Evolutionary conservation across 2,888 invertebrate genomes (phyloP).

Genomic region (Polia nebulosa): DNA sequence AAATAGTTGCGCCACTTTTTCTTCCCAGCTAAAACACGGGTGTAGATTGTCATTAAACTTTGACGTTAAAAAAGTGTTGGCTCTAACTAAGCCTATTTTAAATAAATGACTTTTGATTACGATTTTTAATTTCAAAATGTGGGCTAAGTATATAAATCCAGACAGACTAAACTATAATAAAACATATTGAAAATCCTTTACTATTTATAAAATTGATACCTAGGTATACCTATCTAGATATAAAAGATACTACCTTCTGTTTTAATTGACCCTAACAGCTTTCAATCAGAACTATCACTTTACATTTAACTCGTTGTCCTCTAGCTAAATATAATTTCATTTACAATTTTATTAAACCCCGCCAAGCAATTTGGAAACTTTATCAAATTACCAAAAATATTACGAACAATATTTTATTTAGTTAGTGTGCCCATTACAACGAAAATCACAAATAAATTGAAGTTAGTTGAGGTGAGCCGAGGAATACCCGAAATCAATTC

Average conservation of each 20-base stretch:
- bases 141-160: too few species aligned
- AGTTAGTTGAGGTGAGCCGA: slow-evolving; percentile 56
- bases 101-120: too few species aligned
- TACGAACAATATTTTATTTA: slow-evolving; percentile 58
- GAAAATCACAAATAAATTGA: slow-evolving; percentile 63
- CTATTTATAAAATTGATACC: background rate
- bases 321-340: slow-evolving; percentile 20
- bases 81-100: too few species aligned
- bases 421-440: slow-evolving; percentile 42
- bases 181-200: too few species aligned
- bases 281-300: slow-evolving; percentile 26
- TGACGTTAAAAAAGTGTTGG: too few species aligned
- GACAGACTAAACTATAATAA: too few species aligned
- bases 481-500: slow-evolving; percentile 73
- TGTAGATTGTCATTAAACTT: too few species aligned
- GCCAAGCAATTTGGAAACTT: slow-evolving; percentile 51
- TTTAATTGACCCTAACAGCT: slow-evolving; percentile 13
- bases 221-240: background rate
- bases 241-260: background rate
- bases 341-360: slow-evolving; percentile 33
- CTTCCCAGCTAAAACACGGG: too few species aligned
- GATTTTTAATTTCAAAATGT: too few species aligned
- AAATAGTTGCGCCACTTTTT: too few species aligned
- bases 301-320: slow-evolving; percentile 24
- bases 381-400: slow-evolving; percentile 52